Base-by-base conservation (phyloP, 2,888 invertebrate species). In the Zhengitettix transpicula region DNA sequence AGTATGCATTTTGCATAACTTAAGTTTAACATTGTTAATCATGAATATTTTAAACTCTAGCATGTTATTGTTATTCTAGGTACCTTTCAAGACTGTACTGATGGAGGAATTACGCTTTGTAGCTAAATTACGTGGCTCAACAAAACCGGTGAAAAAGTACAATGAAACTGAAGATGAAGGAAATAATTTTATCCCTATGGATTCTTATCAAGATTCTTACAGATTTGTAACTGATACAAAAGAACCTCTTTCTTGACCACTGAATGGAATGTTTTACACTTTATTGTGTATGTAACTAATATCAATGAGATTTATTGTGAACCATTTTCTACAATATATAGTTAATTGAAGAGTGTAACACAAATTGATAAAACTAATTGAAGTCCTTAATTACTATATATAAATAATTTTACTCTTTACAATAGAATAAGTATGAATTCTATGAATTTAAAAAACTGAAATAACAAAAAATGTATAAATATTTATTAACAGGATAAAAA, bases 31-130 rank as follows among this genome's bases (percentile, higher is more conserved):
- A 47, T 47, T 47, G 12, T 47, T 47, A 17, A 41, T 2, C 7
- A 55, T n/a, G n/a, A 55, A 1, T 15, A 2, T 15, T 14, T 53
- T 3, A 58, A 40, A 53, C 1, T 53, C 28, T 8, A 11, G 42
- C n/a, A 5, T 14, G 16, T 58, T 53, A 28, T 15, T 54, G 9
- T 16, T 58, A 56, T 72, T 73, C 10, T 69, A 87, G 81, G 76
- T 83, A 10, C 72, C 84, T 0, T 82, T 88, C 65, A 78, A 73
- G 67, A 78, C 82, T 54, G 85, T 85, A 65, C 69, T 88, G 10
- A 73, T 76, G 59, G 82, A 81, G n/a, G 89, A 90, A 70, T 67
- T 89, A 51, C 81, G 78, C 66, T 88, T 89, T 68, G 79, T 88
- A 42, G 69, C 84, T 0, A 81, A 82, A 68, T 87, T 85, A 66